phyloP scores from a whole-genome alignment of 2,797 vertebrate species.

The Mormyrus proboscirostris region DNA sequence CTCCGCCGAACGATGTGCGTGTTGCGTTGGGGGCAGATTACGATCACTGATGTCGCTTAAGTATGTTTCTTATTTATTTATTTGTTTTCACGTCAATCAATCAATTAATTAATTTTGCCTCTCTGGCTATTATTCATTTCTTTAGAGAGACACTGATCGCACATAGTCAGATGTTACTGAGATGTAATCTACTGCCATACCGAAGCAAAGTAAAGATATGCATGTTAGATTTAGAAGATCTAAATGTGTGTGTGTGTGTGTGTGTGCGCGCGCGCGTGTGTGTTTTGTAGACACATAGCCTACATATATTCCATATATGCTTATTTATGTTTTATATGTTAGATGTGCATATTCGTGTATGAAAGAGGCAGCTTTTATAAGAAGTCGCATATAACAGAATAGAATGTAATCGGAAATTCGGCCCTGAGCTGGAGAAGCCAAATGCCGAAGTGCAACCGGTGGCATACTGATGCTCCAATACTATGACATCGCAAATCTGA shows the following conservation, averaged over 20 bases:
- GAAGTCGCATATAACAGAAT: neutral
- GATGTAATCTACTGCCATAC: neutral
- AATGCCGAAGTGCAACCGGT: slow-evolving; percentile 24
- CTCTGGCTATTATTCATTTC: neutral
- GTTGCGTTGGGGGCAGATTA: neutral
- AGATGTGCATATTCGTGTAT: neutral
- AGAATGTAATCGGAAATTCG: neutral
- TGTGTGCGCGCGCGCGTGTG: neutral
- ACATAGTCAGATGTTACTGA: neutral
- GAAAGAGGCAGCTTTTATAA: neutral
- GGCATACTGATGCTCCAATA: slow-evolving; percentile 15
- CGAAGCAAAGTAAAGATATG: neutral
- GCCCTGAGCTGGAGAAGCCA: neutral
- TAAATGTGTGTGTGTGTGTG: neutral
- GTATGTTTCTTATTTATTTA: neutral
- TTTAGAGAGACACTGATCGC: neutral
- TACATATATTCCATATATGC: neutral
- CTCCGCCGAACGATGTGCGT: neutral
- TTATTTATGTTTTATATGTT: neutral
- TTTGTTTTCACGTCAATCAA: neutral
- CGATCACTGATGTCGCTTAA: neutral
- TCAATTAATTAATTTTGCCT: neutral
- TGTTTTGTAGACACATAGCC: neutral
- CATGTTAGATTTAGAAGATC: neutral
- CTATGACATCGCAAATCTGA: neutral